Evolutionary conservation across 2,888 invertebrate genomes (phyloP), one percentile per base, ranked within the genome.

Genomic region (Liposcelis brunnea): DNA sequence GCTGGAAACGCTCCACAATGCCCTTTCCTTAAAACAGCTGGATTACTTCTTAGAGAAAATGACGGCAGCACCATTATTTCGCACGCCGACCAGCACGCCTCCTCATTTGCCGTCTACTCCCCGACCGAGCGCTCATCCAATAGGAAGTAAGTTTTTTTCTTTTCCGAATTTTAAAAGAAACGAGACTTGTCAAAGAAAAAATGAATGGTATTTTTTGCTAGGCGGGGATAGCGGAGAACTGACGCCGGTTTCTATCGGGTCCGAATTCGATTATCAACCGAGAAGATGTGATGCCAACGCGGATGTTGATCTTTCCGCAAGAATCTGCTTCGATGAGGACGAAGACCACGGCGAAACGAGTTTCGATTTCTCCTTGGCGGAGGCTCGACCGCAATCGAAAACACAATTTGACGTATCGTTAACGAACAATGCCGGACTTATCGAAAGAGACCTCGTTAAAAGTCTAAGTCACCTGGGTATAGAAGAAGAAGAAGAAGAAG

Each of bases 1-100:
- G 2, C 67, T 98, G 62, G 97, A 98, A 69, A 98, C 97, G 3
- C 69, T 98, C 49, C 97, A 98, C 72, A 97, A 98, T 67, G 89
- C 93, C 42, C 69, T 97, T 53, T 94, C 93, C 43, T 70, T 94
- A 58, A 77, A 82, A 36, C 91, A 95, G 61, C 68, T 97, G 56
- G 94, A 95, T 62, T 70, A 67, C 37, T 97, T 93, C 65, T 68
- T 97, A 61, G 85, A 86, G 57, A 76, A 80, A 55, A 85, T 91
- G 71, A 84, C 86, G 12, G 70, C 75, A 31, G 76, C 78, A 44
- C 79, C 80, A 47, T 65, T 80, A 52, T 77, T 77, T 54, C 71
- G 77, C 53, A 79, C 82, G 31, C 52, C 53, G 3, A 80, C 85
- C 44, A 74, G 78, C 45, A 74, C 80, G 31, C 72, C 80, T 44